phyloP scores from a whole-genome alignment of 2,113 vertebrate genomes.

The chimpanzee (Pan troglodytes) region NHGRI_mPanTro3-v2.1_pri NC_072407.2:13197001-13197500 shows the following conservation, averaged over 20 bases:
- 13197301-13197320: constrained; percentile 5
- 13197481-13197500: constrained; percentile 68
- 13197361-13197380: constrained; percentile 83
- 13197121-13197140: not conserved
- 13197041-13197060: not conserved
- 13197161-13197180: not conserved
- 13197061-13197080: not conserved
- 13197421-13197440: constrained; percentile 84
- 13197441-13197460: constrained; percentile 85
- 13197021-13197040: not conserved
- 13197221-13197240: not conserved
- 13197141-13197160: not conserved
- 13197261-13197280: not conserved
- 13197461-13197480: constrained; percentile 83
- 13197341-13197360: constrained; percentile 58
- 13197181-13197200: not conserved
- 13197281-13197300: not conserved
- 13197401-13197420: constrained; percentile 83
- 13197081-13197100: not conserved
- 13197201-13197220: not conserved
- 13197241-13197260: not conserved
- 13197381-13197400: constrained; percentile 80
- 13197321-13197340: not conserved
- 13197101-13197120: not conserved
- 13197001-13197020: not conserved